phyloP scores from a whole-genome alignment of 2,888 invertebrate species.

The Drosophila mimica region DNA sequence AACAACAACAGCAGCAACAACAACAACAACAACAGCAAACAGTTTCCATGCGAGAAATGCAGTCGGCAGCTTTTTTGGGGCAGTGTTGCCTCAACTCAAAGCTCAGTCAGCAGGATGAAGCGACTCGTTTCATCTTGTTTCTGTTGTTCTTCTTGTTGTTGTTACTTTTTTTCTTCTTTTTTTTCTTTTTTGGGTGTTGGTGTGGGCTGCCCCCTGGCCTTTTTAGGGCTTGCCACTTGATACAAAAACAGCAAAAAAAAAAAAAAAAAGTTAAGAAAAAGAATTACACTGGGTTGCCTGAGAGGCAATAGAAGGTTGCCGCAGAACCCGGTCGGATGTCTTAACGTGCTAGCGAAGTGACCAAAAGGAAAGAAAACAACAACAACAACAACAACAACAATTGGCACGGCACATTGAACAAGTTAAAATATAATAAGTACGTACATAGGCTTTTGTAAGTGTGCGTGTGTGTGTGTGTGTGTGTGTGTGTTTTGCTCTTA shows the following conservation, averaged over 20 bases:
- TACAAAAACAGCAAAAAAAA: constrained; percentile 32
- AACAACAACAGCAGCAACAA: background rate
- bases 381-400: constrained; percentile 33
- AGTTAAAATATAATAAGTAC: constrained; percentile 71
- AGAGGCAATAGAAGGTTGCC: background rate
- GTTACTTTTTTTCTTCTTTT: constrained; percentile 6
- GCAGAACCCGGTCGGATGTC: constrained; percentile 6
- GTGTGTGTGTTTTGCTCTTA: constrained; percentile 17
- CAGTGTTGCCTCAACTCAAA: constrained; percentile 34
- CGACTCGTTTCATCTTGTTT: constrained; percentile 65
- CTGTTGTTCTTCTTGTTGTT: constrained; percentile 27
- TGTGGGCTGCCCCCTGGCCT: constrained; percentile 63
- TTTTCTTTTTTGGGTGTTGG: constrained; percentile 19
- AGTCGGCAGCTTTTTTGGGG: constrained; percentile 27
- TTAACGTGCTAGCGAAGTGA: constrained; percentile 41
- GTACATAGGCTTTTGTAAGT: constrained; percentile 35
- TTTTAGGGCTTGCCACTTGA: constrained; percentile 65
- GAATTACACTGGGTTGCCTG: constrained; percentile 5
- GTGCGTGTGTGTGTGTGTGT: constrained; percentile 10
- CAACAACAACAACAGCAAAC: constrained; percentile 2
- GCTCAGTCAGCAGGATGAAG: constrained; percentile 75
- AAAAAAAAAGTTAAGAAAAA: constrained; percentile 12
- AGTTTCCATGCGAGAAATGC: constrained; percentile 47
- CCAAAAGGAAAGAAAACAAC: constrained; percentile 25
- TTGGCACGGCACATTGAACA: constrained; percentile 69